Evolutionary conservation across 92 coral and sea anemone species (phyloP).

Genomic region (Porites cylindrica): DNA sequence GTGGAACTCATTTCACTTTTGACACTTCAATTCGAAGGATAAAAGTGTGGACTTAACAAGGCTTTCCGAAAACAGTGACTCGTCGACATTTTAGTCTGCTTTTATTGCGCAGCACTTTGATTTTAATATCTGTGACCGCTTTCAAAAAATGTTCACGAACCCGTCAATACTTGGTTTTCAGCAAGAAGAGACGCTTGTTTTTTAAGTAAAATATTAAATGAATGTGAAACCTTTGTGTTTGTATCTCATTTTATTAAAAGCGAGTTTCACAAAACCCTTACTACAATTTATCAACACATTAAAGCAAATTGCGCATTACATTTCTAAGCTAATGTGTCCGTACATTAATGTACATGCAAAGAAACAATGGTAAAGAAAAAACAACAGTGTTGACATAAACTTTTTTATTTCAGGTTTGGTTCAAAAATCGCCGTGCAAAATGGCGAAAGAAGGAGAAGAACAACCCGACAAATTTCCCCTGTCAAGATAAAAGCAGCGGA

Average conservation of each 20-base stretch:
- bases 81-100: conserved; percentile 51
- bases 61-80: conserved; percentile 33
- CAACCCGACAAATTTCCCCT: conserved; percentile 83
- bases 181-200: conserved; percentile 24
- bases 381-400: conserved; percentile 40
- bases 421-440: conserved; percentile 97
- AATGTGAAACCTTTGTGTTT: conserved; percentile 39
- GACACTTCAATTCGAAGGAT: conserved; percentile 35
- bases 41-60: conserved; percentile 33
- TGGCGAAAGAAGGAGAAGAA: conserved; percentile 98
- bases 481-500: conserved; percentile 80
- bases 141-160: too few species aligned
- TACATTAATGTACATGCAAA: conserved; percentile 26
- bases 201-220: conserved; percentile 29
- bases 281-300: conserved; percentile 45
- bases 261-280: conserved; percentile 40
- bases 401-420: conserved; percentile 88
- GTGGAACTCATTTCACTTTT: conserved; percentile 28
- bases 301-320: conserved; percentile 32
- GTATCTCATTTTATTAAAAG: conserved; percentile 36
- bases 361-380: conserved; percentile 20
- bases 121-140: not conserved
- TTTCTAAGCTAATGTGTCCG: conserved; percentile 31
- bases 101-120: conserved; percentile 12
- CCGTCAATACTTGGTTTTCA: not conserved